Conservation (phyloP, 2,888 invertebrate species). For the Gastrophysa polygoni region DNA sequence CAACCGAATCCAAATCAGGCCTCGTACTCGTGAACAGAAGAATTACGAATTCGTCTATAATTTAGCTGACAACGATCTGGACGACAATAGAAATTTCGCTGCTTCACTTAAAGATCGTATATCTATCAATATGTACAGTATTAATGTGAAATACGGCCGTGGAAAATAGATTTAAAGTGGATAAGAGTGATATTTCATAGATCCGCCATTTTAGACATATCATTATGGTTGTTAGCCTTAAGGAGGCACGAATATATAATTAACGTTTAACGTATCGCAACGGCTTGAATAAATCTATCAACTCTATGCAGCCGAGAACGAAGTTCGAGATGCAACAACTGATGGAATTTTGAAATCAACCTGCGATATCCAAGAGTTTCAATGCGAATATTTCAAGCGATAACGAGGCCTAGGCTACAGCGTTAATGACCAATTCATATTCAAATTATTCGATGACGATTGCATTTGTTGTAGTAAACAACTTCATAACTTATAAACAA, state of each 20-base stretch:
- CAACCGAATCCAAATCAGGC: constrained; percentile 11
- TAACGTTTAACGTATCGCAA: constrained; percentile 30
- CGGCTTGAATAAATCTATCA: constrained; percentile 15
- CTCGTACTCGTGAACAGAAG: constrained; percentile 27
- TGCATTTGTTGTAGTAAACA: too few relatives aligned
- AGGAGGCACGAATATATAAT: constrained; percentile 38
- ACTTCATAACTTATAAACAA: not conserved
- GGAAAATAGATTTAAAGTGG: constrained; percentile 31
- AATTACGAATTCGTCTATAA: constrained; percentile 30
- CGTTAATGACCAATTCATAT: too few relatives aligned
- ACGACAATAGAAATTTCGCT: constrained; percentile 33
- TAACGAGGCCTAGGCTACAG: too few relatives aligned
- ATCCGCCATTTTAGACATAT: constrained; percentile 31
- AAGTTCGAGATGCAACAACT: constrained; percentile 2
- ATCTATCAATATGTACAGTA: constrained; percentile 32
- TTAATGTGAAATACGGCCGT: constrained; percentile 31
- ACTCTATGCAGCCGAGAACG: not conserved
- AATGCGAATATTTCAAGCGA: too few relatives aligned
- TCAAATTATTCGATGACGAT: too few relatives aligned
- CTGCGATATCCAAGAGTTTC: constrained; percentile 23
- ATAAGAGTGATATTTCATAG: constrained; percentile 30
- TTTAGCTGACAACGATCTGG: constrained; percentile 33
- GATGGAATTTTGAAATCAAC: constrained; percentile 24
- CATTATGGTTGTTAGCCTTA: constrained; percentile 42
- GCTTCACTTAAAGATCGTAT: constrained; percentile 29